phyloP scores from a whole-genome alignment of 2,888 invertebrate genomes.

The Limnephilus lunatus region DNA sequence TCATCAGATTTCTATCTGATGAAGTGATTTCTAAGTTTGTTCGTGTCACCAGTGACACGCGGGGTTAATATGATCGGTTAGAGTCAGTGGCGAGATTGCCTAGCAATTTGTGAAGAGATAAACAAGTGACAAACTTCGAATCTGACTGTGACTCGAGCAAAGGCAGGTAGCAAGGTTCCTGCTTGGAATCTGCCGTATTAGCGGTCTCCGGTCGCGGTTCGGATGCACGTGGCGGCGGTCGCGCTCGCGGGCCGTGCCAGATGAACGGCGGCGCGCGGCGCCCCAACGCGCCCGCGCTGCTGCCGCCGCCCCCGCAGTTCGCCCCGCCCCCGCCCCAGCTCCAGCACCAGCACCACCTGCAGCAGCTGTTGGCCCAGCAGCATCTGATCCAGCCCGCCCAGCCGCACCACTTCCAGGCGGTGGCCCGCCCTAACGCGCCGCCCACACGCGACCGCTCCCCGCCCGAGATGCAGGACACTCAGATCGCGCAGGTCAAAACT shows the following conservation, averaged over 20 bases:
- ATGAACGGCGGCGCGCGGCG: conserved; percentile 75
- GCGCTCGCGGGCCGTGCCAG: conserved; percentile 73
- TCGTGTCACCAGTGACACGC: not conserved
- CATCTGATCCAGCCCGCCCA: conserved; percentile 71
- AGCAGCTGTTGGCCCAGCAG: conserved; percentile 74
- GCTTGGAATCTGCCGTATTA: not conserved
- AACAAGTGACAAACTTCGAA: not conserved
- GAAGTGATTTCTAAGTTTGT: not conserved
- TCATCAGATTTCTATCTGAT: not conserved
- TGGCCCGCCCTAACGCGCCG: conserved; percentile 73
- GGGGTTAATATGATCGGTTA: not conserved
- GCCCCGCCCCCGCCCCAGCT: conserved; percentile 72
- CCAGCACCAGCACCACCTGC: conserved; percentile 73
- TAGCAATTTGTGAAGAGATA: not conserved
- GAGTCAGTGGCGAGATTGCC: not conserved
- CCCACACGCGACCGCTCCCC: conserved; percentile 74
- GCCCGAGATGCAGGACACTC: conserved; percentile 76
- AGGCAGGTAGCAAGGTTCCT: not conserved
- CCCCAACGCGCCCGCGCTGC: conserved; percentile 71
- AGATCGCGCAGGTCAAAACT: conserved; percentile 74
- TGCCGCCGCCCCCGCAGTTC: conserved; percentile 69
- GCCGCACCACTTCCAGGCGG: conserved; percentile 68
- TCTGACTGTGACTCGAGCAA: not conserved
- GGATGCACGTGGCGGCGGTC: conserved; percentile 66
- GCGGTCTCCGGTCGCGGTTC: conserved; percentile 42